These are phyloP conservation scores for Echinops telfairi DNA, from an alignment of 2,113 vertebrate genomes.

Conservation along the genomic window DNA sequence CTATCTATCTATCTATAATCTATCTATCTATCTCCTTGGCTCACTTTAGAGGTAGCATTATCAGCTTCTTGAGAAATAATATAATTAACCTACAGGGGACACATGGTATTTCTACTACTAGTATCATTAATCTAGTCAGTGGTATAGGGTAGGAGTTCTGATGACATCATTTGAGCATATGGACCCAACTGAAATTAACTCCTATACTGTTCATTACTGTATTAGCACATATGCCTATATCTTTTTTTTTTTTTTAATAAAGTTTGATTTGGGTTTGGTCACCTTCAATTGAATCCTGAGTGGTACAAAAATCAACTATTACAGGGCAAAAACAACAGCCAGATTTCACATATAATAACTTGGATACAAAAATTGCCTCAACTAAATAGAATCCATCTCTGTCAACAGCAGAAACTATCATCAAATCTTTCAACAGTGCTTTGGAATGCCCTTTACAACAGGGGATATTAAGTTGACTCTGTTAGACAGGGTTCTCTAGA, in stretches of 20 bases:
- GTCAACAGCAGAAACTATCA: neutral
- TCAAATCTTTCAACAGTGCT: neutral
- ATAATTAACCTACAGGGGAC: too few species aligned
- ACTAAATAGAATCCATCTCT: neutral
- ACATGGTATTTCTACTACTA: too few species aligned
- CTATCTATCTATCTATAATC: too few species aligned
- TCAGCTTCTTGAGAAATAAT: too few species aligned
- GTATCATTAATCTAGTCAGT: too few species aligned
- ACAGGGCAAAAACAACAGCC: neutral
- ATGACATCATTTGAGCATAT: neutral
- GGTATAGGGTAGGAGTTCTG: too few species aligned
- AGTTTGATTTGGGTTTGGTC: conserved; percentile 32
- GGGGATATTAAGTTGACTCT: too few species aligned
- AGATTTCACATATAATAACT: conserved; percentile 5
- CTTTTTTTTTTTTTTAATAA: neutral
- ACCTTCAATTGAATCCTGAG: neutral
- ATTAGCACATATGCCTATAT: neutral
- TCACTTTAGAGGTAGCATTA: too few species aligned
- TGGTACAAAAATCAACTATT: neutral
- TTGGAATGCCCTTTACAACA: too few species aligned
- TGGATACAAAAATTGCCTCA: neutral
- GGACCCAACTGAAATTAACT: conserved; percentile 17
- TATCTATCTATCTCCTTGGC: too few species aligned
- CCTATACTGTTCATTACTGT: too few species aligned
- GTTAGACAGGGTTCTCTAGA: too few species aligned